Conservation (phyloP, 2,797 vertebrate genomes). For the Nyctalus aviator region DNA sequence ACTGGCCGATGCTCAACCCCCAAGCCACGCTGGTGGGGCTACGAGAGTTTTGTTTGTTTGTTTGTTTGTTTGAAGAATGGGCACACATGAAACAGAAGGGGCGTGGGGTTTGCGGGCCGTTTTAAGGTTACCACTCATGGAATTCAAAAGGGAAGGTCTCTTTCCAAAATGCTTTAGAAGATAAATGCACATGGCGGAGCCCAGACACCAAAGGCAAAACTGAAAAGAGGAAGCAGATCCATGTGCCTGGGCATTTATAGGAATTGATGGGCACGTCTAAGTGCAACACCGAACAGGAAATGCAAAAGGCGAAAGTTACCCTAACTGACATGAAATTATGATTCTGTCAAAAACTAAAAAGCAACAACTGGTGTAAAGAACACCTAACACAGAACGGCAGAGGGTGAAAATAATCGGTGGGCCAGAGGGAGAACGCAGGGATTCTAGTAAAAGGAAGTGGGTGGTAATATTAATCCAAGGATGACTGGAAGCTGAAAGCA, state of each 20-base stretch:
- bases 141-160: background rate
- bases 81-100: accelerated
- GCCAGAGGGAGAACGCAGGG: background rate
- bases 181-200: background rate
- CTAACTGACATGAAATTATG: background rate
- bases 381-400: background rate
- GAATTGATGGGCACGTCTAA: background rate
- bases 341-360: background rate
- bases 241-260: background rate
- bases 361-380: background rate
- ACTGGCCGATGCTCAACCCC: too few species aligned
- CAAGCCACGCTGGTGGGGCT: too few species aligned
- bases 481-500: slow-evolving; percentile 36
- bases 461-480: background rate
- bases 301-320: background rate
- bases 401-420: background rate
- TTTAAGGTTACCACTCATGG: too few species aligned
- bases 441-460: background rate
- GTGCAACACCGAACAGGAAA: background rate
- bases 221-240: background rate
- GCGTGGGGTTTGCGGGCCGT: accelerated
- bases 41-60: too few species aligned
- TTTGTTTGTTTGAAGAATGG: too few species aligned
- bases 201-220: background rate
- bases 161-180: background rate